Percentiles rank a stretch among this genome's conserved stretches.
phyloP scores from a whole-genome alignment of 1,140 invertebrate genomes.

The Brachionus rotundiformis region DNA sequence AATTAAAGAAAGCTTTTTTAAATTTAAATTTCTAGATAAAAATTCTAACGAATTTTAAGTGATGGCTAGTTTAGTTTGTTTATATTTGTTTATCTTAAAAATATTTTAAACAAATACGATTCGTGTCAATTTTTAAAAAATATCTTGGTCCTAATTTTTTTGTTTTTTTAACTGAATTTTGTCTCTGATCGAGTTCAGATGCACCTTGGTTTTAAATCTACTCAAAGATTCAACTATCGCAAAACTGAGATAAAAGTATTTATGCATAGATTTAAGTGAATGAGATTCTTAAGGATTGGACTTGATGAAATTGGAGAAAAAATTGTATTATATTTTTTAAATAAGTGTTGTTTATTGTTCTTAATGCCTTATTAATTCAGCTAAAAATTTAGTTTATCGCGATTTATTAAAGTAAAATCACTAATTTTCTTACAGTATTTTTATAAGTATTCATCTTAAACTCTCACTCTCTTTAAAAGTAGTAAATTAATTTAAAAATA shows the following conservation, averaged over 20 bases:
- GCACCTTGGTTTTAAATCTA: neutral
- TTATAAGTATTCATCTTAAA: neutral
- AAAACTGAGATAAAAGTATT: neutral
- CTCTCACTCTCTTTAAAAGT: neutral
- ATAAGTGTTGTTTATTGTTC: too few relatives aligned
- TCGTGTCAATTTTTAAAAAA: neutral
- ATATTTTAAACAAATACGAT: neutral
- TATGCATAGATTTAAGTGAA: neutral
- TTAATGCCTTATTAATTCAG: too few relatives aligned
- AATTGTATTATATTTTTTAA: too few relatives aligned
- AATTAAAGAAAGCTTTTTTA: too few relatives aligned
- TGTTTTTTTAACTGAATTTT: neutral
- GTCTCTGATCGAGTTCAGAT: neutral
- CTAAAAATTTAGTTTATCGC: too few relatives aligned
- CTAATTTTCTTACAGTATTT: neutral
- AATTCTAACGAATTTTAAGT: too few relatives aligned
- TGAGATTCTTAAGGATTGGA: too few relatives aligned
- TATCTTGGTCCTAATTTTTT: neutral
- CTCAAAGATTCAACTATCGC: neutral
- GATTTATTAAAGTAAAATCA: neutral
- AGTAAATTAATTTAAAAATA: neutral
- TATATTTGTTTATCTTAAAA: neutral
- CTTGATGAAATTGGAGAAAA: too few relatives aligned
- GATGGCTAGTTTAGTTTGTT: too few relatives aligned
- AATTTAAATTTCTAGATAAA: too few relatives aligned